Base-by-base conservation (phyloP, 2,113 vertebrate species). In the Elanus axillaris region DNA sequence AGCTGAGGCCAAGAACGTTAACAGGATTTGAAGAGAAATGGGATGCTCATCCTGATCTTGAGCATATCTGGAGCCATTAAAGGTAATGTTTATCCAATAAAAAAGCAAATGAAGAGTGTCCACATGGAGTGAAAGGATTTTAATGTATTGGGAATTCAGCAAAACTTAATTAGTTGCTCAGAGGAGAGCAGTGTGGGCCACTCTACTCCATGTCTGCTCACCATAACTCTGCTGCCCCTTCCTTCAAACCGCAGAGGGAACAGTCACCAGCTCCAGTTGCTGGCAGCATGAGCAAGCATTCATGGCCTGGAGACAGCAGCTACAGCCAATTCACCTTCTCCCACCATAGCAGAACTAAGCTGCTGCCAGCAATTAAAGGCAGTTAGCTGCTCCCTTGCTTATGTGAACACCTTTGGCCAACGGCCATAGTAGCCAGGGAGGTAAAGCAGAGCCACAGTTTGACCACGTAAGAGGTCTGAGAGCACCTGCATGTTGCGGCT, bases 91-190 rank as follows among this genome's bases (percentile, higher is more conserved):
- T 84, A 64, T 23, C 63, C 72, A 90, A 76, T 72, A 64, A 84
- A 76, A 86, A 67, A 76, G 25, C 21, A 88, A 64, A 75, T n/a
- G 42, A 88, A 62, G 68, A 74, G 36, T 62, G 64, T 60, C 55
- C 34, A 38, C 27, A 17, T 6, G 16, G 72, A 86, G 64, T 34
- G 47, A 58, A 82, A 92, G 40, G 42, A 26, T 48, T 91, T 83
- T 55, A 45, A 52, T 3, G 34, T 55, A 38, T 19, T 62, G n/a
- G 31, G 26, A 68, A 86, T 81, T 90, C 59, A 86, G 60, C 40
- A 69, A 86, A 94, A 86, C 20, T 83, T 68, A 59, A 80, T 90
- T 74, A 94, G 71, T 67, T 88, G 90, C 79, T 94, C 91, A 68
- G 62, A 84, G 53, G 36, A 89, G 74, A 79, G 87, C 27, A 85